Percentiles rank a stretch among this genome's conserved stretches.
Conservation (phyloP, 1,140 invertebrate genomes). For the Pygmarrhopalites habei region DNA sequence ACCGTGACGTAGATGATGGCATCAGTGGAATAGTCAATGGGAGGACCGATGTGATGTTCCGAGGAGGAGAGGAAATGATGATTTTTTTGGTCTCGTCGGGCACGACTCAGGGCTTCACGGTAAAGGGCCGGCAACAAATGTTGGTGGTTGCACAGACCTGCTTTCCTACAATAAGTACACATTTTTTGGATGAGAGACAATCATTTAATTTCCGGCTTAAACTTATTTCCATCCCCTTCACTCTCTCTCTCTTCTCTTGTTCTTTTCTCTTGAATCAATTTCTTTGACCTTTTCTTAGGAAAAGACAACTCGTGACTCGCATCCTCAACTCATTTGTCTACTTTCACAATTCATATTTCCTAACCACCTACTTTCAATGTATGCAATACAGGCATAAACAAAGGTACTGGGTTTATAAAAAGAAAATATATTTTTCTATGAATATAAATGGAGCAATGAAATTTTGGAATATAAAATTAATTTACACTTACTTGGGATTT, state of each 20-base stretch:
- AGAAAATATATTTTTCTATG: too few species aligned
- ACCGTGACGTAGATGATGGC: constrained; percentile 43
- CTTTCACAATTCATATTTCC: too few species aligned
- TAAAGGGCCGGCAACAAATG: constrained; percentile 17
- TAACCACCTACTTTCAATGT: too few species aligned
- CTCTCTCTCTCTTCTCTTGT: background rate
- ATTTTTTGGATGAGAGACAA: background rate
- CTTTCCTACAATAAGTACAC: constrained; percentile 9
- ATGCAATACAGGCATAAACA: too few species aligned
- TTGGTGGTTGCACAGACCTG: constrained; percentile 10
- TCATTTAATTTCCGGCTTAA: constrained; percentile 13
- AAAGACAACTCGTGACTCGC: too few species aligned
- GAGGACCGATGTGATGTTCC: constrained; percentile 27
- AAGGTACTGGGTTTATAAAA: too few species aligned
- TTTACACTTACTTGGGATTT: constrained; percentile 7
- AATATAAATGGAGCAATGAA: too few species aligned
- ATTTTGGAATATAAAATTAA: too few species aligned
- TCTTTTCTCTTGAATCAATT: too few species aligned
- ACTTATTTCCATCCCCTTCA: background rate
- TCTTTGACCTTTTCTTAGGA: too few species aligned
- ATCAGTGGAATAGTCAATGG: constrained; percentile 41
- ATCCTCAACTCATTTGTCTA: too few species aligned
- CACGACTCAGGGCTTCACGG: constrained; percentile 25
- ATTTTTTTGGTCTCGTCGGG: constrained; percentile 26
- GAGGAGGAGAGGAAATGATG: constrained; percentile 29